Evolutionary conservation across 1,140 invertebrate species (phyloP).

Genomic region (Drosophila nasuta): DNA sequence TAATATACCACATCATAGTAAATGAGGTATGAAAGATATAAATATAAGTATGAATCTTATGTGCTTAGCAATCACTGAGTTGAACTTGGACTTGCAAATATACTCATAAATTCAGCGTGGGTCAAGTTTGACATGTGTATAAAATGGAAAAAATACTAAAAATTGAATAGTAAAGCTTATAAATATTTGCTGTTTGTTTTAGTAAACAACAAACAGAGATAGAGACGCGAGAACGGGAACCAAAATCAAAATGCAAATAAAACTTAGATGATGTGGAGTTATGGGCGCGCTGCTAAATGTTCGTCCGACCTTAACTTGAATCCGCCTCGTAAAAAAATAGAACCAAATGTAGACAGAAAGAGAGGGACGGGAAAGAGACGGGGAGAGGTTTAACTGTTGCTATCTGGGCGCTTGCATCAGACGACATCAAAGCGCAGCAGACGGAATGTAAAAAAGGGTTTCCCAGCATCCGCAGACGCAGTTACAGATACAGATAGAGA

Average conservation of each 20-base stretch:
- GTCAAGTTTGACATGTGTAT: conserved; percentile 32
- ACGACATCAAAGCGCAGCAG: conserved; percentile 73
- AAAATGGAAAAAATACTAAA: conserved; percentile 15
- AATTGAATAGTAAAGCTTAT: neutral
- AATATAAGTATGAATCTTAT: neutral
- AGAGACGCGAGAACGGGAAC: conserved; percentile 19
- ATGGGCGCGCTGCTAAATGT: conserved; percentile 59
- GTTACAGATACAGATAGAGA: conserved; percentile 37
- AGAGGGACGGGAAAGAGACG: conserved; percentile 17
- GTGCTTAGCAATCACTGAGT: neutral
- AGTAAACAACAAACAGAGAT: conserved; percentile 33
- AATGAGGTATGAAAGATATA: neutral
- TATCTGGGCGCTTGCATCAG: conserved; percentile 69
- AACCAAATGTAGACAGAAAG: conserved; percentile 30
- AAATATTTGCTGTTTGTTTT: conserved; percentile 25
- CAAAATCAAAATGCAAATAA: conserved; percentile 78
- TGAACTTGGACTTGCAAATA: conserved; percentile 23
- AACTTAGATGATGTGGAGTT: conserved; percentile 71
- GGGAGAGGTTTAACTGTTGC: conserved; percentile 40
- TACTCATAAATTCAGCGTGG: conserved; percentile 24
- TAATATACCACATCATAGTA: neutral
- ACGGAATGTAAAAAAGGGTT: conserved; percentile 32
- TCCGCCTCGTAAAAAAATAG: conserved; percentile 67
- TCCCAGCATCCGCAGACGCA: conserved; percentile 35
- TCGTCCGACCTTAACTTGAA: conserved; percentile 39